These are phyloP conservation scores for Pogonophryne albipinna DNA, from an alignment of 2,797 vertebrate genomes.

Conservation along the genomic window DNA sequence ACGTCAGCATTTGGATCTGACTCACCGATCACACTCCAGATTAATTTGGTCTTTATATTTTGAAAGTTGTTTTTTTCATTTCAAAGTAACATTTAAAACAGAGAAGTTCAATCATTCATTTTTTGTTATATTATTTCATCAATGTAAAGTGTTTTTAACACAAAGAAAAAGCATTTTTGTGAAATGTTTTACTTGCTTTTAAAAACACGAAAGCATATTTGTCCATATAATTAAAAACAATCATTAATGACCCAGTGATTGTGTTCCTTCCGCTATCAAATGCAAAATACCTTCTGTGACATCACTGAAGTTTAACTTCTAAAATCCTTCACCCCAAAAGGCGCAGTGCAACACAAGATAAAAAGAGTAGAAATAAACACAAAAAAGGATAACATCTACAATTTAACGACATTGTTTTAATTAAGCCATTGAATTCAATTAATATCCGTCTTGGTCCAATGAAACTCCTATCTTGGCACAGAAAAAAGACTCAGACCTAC, in stretches of 20 bases:
- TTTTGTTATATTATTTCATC: neutral
- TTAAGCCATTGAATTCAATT: neutral
- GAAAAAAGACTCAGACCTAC: slow-evolving; percentile 9
- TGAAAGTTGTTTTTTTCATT: slow-evolving; percentile 6
- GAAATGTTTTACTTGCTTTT: neutral
- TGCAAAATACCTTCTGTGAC: neutral
- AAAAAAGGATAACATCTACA: neutral
- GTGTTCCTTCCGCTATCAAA: slow-evolving; percentile 2
- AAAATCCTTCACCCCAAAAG: neutral
- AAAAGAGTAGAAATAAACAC: neutral
- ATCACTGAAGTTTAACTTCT: neutral
- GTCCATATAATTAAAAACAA: neutral
- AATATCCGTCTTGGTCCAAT: slow-evolving; percentile 11
- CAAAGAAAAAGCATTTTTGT: neutral
- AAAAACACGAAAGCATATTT: neutral
- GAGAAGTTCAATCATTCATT: neutral
- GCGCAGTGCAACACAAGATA: neutral
- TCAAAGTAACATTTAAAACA: neutral
- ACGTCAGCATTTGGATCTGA: slow-evolving; percentile 68
- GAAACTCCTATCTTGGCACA: slow-evolving; percentile 7
- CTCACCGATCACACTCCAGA: slow-evolving; percentile 36
- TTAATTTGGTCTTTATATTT: slow-evolving; percentile 10
- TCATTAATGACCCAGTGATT: neutral
- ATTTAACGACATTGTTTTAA: slow-evolving; percentile 1
- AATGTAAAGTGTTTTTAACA: neutral